Evolutionary conservation across 2,888 invertebrate genomes (phyloP), one percentile per base, ranked within the genome.

Genomic region (Marasmarcha lunaedactyla): DNA sequence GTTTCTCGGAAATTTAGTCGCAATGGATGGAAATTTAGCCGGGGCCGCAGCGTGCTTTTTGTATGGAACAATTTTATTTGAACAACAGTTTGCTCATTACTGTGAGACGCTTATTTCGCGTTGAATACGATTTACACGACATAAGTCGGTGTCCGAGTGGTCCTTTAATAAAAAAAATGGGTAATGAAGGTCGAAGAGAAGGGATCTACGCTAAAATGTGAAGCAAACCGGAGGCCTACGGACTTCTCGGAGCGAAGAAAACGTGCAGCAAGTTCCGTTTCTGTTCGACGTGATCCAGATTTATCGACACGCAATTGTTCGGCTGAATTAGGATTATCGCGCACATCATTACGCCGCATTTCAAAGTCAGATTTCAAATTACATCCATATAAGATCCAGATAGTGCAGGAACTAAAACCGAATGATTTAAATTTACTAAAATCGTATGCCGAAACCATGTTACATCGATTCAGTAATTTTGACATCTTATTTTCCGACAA

Each of bases 391-490:
- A n/a, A n/a, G n/a, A n/a, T n/a, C n/a, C n/a, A n/a, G n/a, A n/a
- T n/a, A n/a, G n/a, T n/a, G n/a, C n/a, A n/a, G n/a, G n/a, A n/a
- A n/a, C n/a, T 25, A 25, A 25, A 25, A 9, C 25, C 25, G 33
- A 44, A 43, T 47, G 45, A 46, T 40, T 44, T 40, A 15, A 46
- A 34, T 41, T 39, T 42, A 30, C 38, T 43, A 7, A 41, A 39
- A 30, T 41, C 33, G 5, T 44, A 42, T 46, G 42, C 40, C 33
- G 44, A 51, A 42, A 46, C 43, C 46, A 49, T 49, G 48, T 40
- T 52, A 10, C 26, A 39, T 34, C 46, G 42, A 5, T 49, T 48
- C 39, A 35, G 40, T 39, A 46, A 42, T 27, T 48, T 46, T 36
- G 25, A 46, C 27, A 46, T 44, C 38, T 20, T 49, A 33, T 44